Evolutionary conservation across 2,888 invertebrate species (phyloP).

Genomic region (Amiota minor): DNA sequence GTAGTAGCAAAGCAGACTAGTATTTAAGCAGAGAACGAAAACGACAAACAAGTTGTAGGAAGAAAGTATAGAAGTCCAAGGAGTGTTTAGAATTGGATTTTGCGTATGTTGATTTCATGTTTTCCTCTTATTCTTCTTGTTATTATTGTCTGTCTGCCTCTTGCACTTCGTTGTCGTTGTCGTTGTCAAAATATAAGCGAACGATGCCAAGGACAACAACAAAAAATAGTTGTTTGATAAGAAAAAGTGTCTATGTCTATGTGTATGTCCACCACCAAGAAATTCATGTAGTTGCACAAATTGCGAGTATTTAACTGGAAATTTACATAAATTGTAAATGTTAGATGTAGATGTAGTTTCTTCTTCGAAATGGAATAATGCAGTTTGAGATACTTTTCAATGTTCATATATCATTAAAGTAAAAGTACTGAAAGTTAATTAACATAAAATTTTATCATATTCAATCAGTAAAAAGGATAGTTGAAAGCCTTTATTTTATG

Average conservation of each 20-base stretch:
- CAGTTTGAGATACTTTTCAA: too few species aligned
- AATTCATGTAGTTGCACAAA: conserved; percentile 17
- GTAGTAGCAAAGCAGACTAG: not conserved
- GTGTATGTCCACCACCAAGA: conserved; percentile 6
- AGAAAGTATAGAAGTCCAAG: not conserved
- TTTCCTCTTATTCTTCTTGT: not conserved
- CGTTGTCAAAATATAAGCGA: not conserved
- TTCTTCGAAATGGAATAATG: not conserved
- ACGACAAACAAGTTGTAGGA: not conserved
- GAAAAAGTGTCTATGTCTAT: too few species aligned
- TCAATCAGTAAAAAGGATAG: too few species aligned
- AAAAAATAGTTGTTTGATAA: too few species aligned
- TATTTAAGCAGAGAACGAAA: not conserved
- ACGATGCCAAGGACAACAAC: too few species aligned
- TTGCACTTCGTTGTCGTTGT: not conserved
- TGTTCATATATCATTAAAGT: not conserved
- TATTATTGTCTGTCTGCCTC: not conserved
- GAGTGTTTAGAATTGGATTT: not conserved
- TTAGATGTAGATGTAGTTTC: too few species aligned
- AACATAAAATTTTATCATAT: not conserved
- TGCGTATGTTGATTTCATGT: not conserved
- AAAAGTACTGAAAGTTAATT: not conserved
- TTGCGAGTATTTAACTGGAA: conserved; percentile 37
- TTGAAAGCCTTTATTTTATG: too few species aligned
- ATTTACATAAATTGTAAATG: conserved; percentile 40